These are phyloP conservation scores for Ophion obscuratus DNA, from an alignment of 2,888 invertebrate species.

Conservation along the genomic window DNA sequence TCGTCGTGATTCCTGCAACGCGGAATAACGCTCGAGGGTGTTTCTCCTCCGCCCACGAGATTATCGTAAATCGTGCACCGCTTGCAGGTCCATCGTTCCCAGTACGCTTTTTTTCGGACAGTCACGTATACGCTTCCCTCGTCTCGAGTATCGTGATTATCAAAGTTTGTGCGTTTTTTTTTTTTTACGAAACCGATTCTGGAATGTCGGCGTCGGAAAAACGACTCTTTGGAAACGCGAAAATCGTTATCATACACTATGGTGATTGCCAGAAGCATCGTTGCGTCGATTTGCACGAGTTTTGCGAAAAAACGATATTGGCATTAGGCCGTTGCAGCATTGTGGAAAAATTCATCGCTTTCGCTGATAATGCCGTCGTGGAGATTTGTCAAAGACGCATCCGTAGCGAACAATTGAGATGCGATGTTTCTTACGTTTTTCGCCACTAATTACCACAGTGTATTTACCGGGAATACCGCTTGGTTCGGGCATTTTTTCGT, in stretches of 20 bases:
- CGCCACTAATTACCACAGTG: too few species aligned
- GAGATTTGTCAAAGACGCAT: neutral
- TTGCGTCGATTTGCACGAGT: neutral
- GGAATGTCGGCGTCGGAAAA: too few species aligned
- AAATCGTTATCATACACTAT: neutral
- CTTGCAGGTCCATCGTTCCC: neutral
- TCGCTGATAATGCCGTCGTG: neutral
- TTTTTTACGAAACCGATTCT: too few species aligned
- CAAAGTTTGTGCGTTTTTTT: too few species aligned
- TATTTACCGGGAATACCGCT: too few species aligned
- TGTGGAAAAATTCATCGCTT: too few species aligned
- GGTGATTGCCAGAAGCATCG: neutral
- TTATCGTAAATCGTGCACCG: neutral
- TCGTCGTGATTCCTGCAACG: conserved; percentile 30
- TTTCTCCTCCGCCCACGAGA: neutral
- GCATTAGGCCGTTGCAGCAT: neutral
- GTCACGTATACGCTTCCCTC: neutral
- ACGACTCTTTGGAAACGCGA: neutral
- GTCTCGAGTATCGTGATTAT: too few species aligned
- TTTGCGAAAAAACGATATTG: neutral
- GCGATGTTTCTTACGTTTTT: too few species aligned
- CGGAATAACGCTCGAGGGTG: conserved; percentile 19
- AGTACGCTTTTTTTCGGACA: neutral
- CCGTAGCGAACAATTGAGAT: too few species aligned
- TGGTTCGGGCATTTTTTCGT: too few species aligned